phyloP scores from a whole-genome alignment of 1,140 invertebrate genomes.

The Danaus plexippus region DNA sequence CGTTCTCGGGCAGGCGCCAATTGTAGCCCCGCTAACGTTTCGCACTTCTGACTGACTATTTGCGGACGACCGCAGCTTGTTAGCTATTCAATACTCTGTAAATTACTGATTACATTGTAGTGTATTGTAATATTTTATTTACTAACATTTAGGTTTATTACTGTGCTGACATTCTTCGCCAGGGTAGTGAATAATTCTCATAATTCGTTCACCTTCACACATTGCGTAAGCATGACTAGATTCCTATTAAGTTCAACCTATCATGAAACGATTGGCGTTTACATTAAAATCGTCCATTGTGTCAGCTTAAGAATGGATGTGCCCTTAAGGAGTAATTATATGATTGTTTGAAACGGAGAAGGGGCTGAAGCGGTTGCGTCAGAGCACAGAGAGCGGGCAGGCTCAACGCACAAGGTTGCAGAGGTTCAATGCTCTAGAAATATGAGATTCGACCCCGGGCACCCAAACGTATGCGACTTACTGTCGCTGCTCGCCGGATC shows the following conservation, averaged over 20 bases:
- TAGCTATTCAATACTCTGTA: constrained; percentile 29
- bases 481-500: constrained; percentile 15
- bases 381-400: constrained; percentile 62
- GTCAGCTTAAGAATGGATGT: constrained; percentile 47
- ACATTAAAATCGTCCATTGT: constrained; percentile 48
- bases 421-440: constrained; percentile 71
- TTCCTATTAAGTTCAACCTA: constrained; percentile 53
- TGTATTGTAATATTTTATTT: too few relatives aligned
- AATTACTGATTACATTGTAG: too few relatives aligned
- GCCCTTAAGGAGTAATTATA: constrained; percentile 65
- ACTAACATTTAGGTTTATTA: too few relatives aligned
- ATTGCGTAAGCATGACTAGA: constrained; percentile 36
- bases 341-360: constrained; percentile 54
- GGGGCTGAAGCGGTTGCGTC: constrained; percentile 63
- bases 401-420: constrained; percentile 70
- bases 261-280: constrained; percentile 45
- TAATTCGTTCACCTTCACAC: constrained; percentile 8
- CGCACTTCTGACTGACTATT: constrained; percentile 63
- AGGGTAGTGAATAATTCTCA: too few relatives aligned
- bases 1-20: constrained; percentile 56
- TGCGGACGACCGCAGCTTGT: constrained; percentile 44
- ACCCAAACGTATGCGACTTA: constrained; percentile 29
- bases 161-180: too few relatives aligned
- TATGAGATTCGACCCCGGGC: constrained; percentile 60
- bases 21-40: constrained; percentile 58